Evolutionary conservation across 2,113 vertebrate genomes (phyloP), one percentile per base, ranked within the genome.

Genomic region (Beaufortia kweichowensis): DNA sequence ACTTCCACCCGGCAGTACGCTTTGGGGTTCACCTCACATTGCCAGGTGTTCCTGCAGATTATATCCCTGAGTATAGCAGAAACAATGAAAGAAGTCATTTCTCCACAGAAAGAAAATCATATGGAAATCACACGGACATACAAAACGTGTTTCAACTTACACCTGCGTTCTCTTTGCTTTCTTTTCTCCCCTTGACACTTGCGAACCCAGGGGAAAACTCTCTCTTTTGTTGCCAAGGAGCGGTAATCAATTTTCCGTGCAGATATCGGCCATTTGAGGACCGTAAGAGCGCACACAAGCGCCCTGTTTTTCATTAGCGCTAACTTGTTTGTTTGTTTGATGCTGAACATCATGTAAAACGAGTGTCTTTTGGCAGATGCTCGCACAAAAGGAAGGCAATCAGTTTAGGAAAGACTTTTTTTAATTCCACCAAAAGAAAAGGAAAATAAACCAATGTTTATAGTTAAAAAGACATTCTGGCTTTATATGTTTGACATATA

Each of bases 301-400:
- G 29, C 14, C 31, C 26, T 77, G 67, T 66, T 87, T 87, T 85
- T 81, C 79, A 88, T 90, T 89, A 84, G 70, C 79, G 69, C 86
- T 87, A 86, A 82, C 85, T 88, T 86, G 81, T 86, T 87, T 86
- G 81, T 84, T 69, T 77, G 79, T 84, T 85, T 86, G 77, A 76
- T 84, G 83, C 56, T 61, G 57, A 43, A 81, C 81, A 63, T 74
- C 53, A n/a, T 80, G 66, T 23, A 68, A 76, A 84, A 35, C 50
- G 53, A 87, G 85, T 14, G 48, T 87, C 81, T 81, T 76, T 82
- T 79, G 86, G 82, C 83, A 86, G 83, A 70, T 33, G 69, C 43
- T 69, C 79, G 84, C 48, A 85, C 82, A 39, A 10, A 76, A 83
- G 77, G 75, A 86, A 86, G 83, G 79, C 79, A 89, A 57, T 86